A percentile compares a stretch with the other conserved stretches of the same genome.
Conservation (phyloP, 2,888 invertebrate genomes). For the Phasia obesa region DNA sequence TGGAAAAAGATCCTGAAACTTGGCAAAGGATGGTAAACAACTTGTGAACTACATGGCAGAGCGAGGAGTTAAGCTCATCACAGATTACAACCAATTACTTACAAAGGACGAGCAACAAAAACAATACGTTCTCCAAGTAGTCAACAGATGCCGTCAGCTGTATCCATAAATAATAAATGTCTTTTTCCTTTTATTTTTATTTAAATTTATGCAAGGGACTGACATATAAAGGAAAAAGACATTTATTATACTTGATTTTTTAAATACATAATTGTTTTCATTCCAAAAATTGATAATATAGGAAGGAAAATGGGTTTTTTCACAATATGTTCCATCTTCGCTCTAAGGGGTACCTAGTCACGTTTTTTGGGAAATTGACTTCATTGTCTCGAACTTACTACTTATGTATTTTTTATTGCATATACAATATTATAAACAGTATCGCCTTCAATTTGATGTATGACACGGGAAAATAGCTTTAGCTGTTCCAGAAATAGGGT, state of each 20-base stretch:
- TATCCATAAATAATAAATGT: too few relatives aligned
- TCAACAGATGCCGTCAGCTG: constrained; percentile 53
- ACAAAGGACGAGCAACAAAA: constrained; percentile 57
- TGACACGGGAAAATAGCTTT: too few relatives aligned
- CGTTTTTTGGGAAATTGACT: too few relatives aligned
- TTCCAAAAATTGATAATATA: constrained; percentile 17
- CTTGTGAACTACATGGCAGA: constrained; percentile 57
- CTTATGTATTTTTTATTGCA: constrained; percentile 8
- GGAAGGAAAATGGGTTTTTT: constrained; percentile 7
- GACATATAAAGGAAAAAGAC: too few relatives aligned
- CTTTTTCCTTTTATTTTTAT: too few relatives aligned
- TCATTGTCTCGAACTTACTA: neutral
- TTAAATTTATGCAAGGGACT: too few relatives aligned
- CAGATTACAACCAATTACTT: constrained; percentile 48
- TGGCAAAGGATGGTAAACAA: constrained; percentile 54
- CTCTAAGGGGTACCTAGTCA: constrained; percentile 3
- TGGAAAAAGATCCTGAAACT: constrained; percentile 51
- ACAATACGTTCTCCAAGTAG: constrained; percentile 57
- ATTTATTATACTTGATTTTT: constrained; percentile 1
- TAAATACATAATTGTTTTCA: constrained; percentile 9
- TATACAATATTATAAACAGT: constrained; percentile 20
- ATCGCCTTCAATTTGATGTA: constrained; percentile 15
- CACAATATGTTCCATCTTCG: neutral
- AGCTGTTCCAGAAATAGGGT: too few relatives aligned
- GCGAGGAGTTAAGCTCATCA: constrained; percentile 57